Evolutionary conservation across 2,797 vertebrate genomes (phyloP).

Genomic region (Sebastes variabilis): DNA sequence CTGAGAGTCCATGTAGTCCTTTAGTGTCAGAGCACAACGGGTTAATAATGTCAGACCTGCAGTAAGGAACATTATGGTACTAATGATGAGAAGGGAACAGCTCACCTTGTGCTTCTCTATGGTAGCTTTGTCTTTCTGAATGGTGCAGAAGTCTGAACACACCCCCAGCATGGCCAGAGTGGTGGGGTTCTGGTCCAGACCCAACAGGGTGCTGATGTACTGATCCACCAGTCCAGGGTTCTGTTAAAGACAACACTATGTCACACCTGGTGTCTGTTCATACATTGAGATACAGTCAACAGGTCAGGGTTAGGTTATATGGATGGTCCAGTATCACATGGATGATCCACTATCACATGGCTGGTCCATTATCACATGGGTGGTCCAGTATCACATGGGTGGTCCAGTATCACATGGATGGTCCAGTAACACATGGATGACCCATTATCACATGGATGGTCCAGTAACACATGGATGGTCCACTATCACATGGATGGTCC

Average conservation of each 20-base stretch:
- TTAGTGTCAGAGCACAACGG: neutral
- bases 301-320: too few species aligned
- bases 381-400: too few species aligned
- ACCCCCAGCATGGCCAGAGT: conserved; percentile 88
- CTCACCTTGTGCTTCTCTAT: conserved; percentile 90
- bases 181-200: conserved; percentile 88
- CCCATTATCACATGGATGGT: too few species aligned
- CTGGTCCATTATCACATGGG: too few species aligned
- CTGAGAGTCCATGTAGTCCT: neutral
- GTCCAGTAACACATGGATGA: too few species aligned
- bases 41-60: neutral
- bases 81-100: neutral
- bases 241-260: conserved; percentile 72
- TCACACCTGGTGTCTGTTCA: neutral
- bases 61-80: neutral
- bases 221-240: conserved; percentile 89
- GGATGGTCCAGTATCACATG: too few species aligned
- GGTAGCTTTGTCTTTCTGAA: conserved; percentile 87
- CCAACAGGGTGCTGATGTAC: conserved; percentile 88
- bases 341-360: too few species aligned
- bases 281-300: neutral
- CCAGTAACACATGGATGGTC: too few species aligned
- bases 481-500: too few species aligned
- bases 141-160: conserved; percentile 90
- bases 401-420: too few species aligned